These are phyloP conservation scores for Coregonus sp. DNA, from an alignment of 2,797 vertebrate genomes.

Conservation along the genomic window DNA sequence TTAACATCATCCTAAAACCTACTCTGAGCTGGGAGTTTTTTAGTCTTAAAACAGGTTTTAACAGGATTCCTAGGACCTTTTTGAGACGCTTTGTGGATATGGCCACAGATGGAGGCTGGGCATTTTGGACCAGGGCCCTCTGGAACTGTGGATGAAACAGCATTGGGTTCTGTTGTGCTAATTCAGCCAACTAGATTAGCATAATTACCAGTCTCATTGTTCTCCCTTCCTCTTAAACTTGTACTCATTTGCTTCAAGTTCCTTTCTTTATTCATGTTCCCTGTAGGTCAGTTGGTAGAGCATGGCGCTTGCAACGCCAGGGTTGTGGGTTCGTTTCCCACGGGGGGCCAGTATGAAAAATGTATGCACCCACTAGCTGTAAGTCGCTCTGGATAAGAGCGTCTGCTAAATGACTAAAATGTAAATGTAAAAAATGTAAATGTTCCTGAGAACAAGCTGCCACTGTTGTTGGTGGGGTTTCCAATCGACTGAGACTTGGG, in stretches of 20 bases:
- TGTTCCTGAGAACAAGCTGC: neutral
- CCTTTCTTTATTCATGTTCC: neutral
- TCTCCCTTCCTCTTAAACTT: neutral
- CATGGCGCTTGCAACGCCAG: too few species aligned
- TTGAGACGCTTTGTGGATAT: too few species aligned
- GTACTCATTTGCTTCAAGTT: conserved; percentile 5
- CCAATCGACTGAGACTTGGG: neutral
- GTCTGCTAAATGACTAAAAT: too few species aligned
- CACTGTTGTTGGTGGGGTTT: neutral
- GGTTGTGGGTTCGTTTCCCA: too few species aligned
- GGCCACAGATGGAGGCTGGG: neutral
- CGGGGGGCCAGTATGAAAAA: too few species aligned
- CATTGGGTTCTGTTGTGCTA: neutral
- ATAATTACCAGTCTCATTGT: neutral
- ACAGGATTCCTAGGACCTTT: too few species aligned
- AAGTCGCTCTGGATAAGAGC: too few species aligned
- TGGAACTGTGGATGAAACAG: neutral
- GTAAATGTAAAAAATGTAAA: too few species aligned
- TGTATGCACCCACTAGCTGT: too few species aligned
- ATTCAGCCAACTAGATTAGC: neutral
- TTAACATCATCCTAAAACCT: too few species aligned
- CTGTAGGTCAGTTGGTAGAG: neutral
- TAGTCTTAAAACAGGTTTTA: too few species aligned
- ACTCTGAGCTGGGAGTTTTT: too few species aligned
- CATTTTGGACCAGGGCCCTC: neutral